Evolutionary conservation across 2,113 vertebrate species (phyloP).

Genomic region (Vidua macroura): DNA sequence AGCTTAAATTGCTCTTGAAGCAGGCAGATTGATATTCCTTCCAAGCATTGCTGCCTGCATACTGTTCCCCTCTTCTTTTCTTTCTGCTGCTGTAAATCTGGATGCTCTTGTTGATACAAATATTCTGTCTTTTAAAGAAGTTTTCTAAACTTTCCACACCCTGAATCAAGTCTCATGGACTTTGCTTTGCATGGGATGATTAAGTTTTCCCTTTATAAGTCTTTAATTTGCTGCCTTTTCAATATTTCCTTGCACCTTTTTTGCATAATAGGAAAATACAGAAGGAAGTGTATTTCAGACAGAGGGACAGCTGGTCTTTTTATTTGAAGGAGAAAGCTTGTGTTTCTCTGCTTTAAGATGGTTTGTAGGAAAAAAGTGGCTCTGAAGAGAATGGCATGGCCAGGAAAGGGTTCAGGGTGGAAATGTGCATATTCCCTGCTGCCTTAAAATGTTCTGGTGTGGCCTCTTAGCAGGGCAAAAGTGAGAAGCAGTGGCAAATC

Average conservation of each 20-base stretch:
- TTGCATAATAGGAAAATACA: not conserved
- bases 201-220: not conserved
- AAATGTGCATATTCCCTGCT: not conserved
- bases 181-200: not conserved
- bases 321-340: not conserved
- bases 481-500: not conserved
- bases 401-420: not conserved
- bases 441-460: not conserved
- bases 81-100: conserved; percentile 27
- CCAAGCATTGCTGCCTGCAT: not conserved
- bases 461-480: not conserved
- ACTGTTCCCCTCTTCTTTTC: conserved; percentile 16
- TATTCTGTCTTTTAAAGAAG: not conserved
- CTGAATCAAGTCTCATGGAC: not conserved
- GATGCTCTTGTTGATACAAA: conserved; percentile 20
- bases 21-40: conserved; percentile 42
- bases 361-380: not conserved
- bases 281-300: not conserved
- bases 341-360: not conserved
- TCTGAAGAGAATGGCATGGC: not conserved
- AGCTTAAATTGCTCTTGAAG: conserved; percentile 33
- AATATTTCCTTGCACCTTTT: not conserved
- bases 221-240: not conserved
- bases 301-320: not conserved
- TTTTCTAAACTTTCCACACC: not conserved